Conservation (phyloP, 1,140 invertebrate genomes). For the Drosophila tristis region DNA sequence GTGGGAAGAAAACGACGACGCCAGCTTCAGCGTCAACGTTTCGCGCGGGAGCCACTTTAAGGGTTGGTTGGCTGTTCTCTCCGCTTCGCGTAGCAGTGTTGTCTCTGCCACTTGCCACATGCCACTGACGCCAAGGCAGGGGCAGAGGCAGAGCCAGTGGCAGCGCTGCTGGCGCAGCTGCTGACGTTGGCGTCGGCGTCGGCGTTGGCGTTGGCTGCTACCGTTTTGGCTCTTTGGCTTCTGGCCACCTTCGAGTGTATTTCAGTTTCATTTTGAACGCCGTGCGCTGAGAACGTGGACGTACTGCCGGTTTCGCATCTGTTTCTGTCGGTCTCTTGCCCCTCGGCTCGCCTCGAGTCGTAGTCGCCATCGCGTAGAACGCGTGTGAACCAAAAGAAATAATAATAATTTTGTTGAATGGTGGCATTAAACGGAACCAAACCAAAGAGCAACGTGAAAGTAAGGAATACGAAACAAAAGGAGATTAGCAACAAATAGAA, state of each 20-base stretch:
- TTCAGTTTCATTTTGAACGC: conserved; percentile 84
- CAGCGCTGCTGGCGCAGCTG: conserved; percentile 14
- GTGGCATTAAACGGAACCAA: conserved; percentile 9
- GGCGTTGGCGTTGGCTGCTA: not conserved
- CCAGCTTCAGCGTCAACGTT: conserved; percentile 14
- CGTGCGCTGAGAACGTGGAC: conserved; percentile 72
- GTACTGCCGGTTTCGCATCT: conserved; percentile 14
- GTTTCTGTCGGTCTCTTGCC: conserved; percentile 31
- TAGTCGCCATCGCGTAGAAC: conserved; percentile 22
- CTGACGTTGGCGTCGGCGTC: conserved; percentile 16
- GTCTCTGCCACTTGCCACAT: conserved; percentile 28
- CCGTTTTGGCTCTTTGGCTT: conserved; percentile 54
- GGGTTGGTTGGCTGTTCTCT: conserved; percentile 57
- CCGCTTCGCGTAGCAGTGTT: conserved; percentile 10
- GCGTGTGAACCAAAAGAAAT: conserved; percentile 41
- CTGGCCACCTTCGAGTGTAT: conserved; percentile 65
- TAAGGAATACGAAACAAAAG: conserved; percentile 16
- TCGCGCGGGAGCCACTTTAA: conserved; percentile 52
- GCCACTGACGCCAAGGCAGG: conserved; percentile 1
- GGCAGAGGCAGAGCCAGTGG: not conserved
- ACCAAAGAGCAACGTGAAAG: conserved; percentile 12
- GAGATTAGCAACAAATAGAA: conserved; percentile 27
- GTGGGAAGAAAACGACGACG: conserved; percentile 15
- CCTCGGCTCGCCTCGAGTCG: conserved; percentile 13
- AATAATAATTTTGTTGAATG: conserved; percentile 8